Evolutionary conservation across 2,113 vertebrate genomes (phyloP), one percentile per base, ranked within the genome.

Genomic region (Ellobius talpinus): DNA sequence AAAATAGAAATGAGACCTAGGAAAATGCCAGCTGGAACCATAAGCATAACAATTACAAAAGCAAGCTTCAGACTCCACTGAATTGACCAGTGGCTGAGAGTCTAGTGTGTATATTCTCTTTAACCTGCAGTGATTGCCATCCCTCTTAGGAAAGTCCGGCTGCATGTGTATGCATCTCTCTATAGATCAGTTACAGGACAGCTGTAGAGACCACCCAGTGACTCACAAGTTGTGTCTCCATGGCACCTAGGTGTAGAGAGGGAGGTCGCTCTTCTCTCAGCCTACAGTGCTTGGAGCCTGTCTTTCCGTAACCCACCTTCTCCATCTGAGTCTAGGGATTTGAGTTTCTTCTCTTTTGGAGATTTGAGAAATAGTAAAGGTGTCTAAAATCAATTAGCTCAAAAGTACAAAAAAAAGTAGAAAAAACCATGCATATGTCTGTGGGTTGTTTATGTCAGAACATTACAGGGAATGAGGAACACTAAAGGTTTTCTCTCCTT

Each of bases 301-400:
- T 84, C 66, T 55, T 73, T 61, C 70, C 17, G 16, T 68, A 39
- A 12, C 63, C 24, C 9, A 12, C 31, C 21, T 33, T 33, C 52
- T 79, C 42, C 61, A 42, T 66, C 55, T 85, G 17, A 11, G 24
- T 6, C 47, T 89, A 93, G 31, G 77, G 39, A 29, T 42, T 92
- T 76, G 58, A 31, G 39, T 55, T 66, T 91, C 47, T 58, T 0
- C 45, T 66, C 5, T 42, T 23, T 73, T 10, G 61, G 24, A 39
- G 66, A 29, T 47, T 87, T 92, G 73, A 65, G 89, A 94, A 92
- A 76, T n/a, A 77, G 45, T 21, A 79, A 66, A 74, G 0, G 5
- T 91, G 85, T 70, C 47, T 91, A 55, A 61, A 93, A 91, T 85
- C 39, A 72, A 73, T 73, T 65, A 70, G 24, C 84, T 33, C 21